Evolutionary conservation across 2,888 invertebrate genomes (phyloP), one percentile per base, ranked within the genome.

Genomic region (Frankliniella fusca): DNA sequence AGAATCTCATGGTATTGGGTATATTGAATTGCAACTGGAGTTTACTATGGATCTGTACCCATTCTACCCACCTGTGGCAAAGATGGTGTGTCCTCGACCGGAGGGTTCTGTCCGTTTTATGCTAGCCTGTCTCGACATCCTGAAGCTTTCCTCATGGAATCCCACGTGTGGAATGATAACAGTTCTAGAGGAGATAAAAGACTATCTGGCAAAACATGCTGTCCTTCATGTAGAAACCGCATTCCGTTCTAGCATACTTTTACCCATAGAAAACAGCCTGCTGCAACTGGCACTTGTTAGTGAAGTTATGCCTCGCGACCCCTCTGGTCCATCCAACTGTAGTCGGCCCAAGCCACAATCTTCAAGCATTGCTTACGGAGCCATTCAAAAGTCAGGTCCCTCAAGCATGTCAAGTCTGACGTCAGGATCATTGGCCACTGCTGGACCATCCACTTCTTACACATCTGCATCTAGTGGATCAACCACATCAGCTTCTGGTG

Each of bases 21-120:
- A 86, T 83, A 87, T 88, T 80, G 87, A 88, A 83, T 85, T 88
- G 70, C 86, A 88, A 83, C 85, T 88, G 85, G 87, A 86, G 80
- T 88, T 88, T 85, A 86, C 87, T 28, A 87, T 88, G 84, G 87
- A 88, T 84, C 84, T 88, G 28, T 88, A 87, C 84, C 88, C 88
- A n/a, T 88, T 87, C 84, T 88, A 87, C 84, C 88, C 88, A 79
- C 88, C 88, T 1, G 83, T 87, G 7, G 86, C 88, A 12, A 87
- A 86, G 83, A 86, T 88, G 1, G 85, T 88, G 48, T 85, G 87
- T 28, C 88, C 88, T 23, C 85, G 87, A 79, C 85, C 88, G 54
- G 85, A 87, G 85, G 87, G 87, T 80, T 83, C 84, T 18, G 84
- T 85, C 12, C 83, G 84, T 12, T 84, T 82, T 70, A 83, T 88